These are phyloP conservation scores for Holacanthus passer DNA, from an alignment of 2,113 vertebrate species.

Conservation along the genomic window DNA sequence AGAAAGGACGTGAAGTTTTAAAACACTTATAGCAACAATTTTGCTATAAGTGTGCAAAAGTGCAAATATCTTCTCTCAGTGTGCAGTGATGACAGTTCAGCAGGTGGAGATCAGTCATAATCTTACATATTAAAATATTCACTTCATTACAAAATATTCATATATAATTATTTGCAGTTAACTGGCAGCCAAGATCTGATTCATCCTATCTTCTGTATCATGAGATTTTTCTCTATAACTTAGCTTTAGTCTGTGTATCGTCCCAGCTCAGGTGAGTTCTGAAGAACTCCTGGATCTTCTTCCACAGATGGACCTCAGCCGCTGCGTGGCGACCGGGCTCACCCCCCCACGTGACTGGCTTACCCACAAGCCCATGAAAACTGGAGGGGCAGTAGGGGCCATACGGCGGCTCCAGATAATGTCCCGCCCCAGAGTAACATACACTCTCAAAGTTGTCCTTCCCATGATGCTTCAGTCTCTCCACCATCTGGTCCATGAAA, in stretches of 20 bases:
- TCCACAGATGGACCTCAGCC: constrained; percentile 78
- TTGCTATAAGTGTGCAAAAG: no score
- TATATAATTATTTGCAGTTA: background rate
- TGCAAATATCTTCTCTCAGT: no score
- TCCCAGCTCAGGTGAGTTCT: constrained; percentile 53
- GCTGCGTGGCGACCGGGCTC: constrained; percentile 58
- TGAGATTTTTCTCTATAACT: constrained; percentile 22
- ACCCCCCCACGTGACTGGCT: constrained; percentile 71
- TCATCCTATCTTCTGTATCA: background rate
- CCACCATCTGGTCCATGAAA: constrained; percentile 67
- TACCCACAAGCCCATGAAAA: constrained; percentile 19
- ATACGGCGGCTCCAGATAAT: constrained; percentile 75
- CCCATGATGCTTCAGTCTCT: constrained; percentile 72
- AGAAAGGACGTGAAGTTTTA: no score
- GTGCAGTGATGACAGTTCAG: no score
- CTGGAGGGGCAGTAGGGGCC: constrained; percentile 69
- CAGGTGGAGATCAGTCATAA: no score
- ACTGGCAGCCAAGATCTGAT: background rate
- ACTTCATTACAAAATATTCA: background rate
- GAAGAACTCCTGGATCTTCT: constrained; percentile 75
- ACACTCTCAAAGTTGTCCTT: constrained; percentile 76
- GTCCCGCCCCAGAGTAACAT: constrained; percentile 66
- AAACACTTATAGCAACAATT: no score
- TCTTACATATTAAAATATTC: background rate
- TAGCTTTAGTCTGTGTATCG: background rate